Base-by-base conservation (phyloP, 2,888 invertebrate genomes). In the Pyrrhia umbra region DNA sequence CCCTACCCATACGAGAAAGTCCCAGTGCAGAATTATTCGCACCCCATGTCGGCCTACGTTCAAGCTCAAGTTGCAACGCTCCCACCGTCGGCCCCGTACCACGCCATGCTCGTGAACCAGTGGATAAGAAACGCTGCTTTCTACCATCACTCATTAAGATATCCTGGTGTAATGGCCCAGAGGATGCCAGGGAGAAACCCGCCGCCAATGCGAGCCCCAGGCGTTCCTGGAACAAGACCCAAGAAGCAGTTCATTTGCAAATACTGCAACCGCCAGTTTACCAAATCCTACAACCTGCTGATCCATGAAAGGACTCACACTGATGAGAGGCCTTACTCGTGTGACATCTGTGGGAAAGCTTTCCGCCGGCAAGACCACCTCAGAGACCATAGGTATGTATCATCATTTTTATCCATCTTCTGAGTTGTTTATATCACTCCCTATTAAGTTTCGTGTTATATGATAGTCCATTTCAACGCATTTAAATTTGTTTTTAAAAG, bases 251-350 rank as follows among this genome's bases (percentile, higher is more conserved):
- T 99, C 94, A 99, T 99, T 87, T 99, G 99, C 96, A 98, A 98
- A 94, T 99, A 97, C 93, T 99, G 99, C 95, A 97, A 98, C 88
- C 96, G 99, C 37, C 98, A 99, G 88, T 99, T 99, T 94, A 99
- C 99, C 75, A 99, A 99, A 92, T 98, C 98, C 50, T 99, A 99
- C 96, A 99, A 99, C 92, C 96, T 99, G 82, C 96, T 99, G 84
- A 99, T 99, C 81, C 99, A 99, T 91, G 99, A 99, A 90, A 96
- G 99, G 85, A 99, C 99, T 2, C 99, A 99, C 90, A 99, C 99
- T 37, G 98, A 99, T 88, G 99, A 99, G 92, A 96, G 99, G 68
- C 99, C 99, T 10, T 99, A 98, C 92, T 97, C 98, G 40, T 99
- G 99, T 90, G 99, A 99, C 90, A 98, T 99, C 79, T 99, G 99